Base-by-base conservation (phyloP, 2,888 invertebrate genomes). In the Eilema sororculum region DNA sequence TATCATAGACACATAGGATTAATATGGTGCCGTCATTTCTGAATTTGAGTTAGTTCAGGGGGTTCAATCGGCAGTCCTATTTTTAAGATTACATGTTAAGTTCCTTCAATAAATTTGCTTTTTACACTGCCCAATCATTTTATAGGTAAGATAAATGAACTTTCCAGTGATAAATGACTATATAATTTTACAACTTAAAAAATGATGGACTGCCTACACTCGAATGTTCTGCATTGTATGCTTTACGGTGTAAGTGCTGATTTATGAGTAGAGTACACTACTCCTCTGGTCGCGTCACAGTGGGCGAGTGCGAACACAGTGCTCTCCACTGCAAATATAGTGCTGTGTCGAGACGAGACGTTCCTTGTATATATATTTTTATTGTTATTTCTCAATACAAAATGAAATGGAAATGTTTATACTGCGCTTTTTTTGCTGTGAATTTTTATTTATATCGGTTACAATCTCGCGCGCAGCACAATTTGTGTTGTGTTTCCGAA, bases 401-500 rank as follows among this genome's bases (percentile, higher is more conserved):
- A 64, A 72, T 74, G 57, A 70, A 74, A 67, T 70, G 68, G 87
- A 81, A 84, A 81, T 86, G 81, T 84, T 80, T 83, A 64, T 84
- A 80, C 78, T 80, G 81, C 79, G 69, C 59, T n/a, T 83, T 77
- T 77, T 70, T 80, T 81, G 72, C 72, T 78, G 74, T 76, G 80
- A 78, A 77, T 77, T 79, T 78, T 74, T 75, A 76, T 73, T 78
- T 80, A 76, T 78, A 65, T 75, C 83, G 73, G 73, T 69, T 52
- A 69, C 74, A 74, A 79, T 84, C 87, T 85, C 87, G 78, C 90
- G 87, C 90, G 91, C 92, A 91, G 95, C 94, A 93, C 95, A 91
- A 85, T 96, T 97, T 97, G 97, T 98, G 97, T 97, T 97, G 97
- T 97, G 97, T 97, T 97, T 97, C 97, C 96, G 97, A 97, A 97